Conservation (phyloP, 2,888 invertebrate genomes). For the Muscina levida region DNA sequence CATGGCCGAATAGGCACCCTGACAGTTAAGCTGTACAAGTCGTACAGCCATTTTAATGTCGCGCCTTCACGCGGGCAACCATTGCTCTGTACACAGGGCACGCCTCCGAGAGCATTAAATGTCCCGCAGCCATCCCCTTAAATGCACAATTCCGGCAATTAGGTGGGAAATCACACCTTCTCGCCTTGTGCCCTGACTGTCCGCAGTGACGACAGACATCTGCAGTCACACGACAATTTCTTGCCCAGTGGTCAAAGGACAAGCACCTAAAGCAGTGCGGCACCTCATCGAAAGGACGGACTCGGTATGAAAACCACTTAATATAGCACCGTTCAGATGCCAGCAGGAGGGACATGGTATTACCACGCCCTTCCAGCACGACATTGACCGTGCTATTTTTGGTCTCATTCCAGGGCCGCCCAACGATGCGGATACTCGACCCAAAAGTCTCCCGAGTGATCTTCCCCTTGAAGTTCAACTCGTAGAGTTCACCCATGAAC, state of each 20-base stretch:
- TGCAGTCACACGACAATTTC: conserved; percentile 39
- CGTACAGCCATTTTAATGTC: not conserved
- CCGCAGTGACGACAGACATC: conserved; percentile 50
- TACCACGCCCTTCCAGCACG: conserved; percentile 20
- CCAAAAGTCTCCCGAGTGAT: conserved; percentile 14
- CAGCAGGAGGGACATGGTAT: not conserved
- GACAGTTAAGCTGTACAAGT: not conserved
- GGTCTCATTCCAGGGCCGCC: conserved; percentile 38
- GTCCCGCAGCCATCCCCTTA: conserved; percentile 49
- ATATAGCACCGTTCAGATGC: conserved; percentile 27
- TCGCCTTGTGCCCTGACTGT: conserved; percentile 28
- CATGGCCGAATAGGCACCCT: not conserved
- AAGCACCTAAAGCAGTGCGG: conserved; percentile 52
- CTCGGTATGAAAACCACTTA: conserved; percentile 46
- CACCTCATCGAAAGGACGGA: conserved; percentile 29
- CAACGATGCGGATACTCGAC: conserved; percentile 39
- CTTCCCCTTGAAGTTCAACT: conserved; percentile 20
- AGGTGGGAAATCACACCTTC: conserved; percentile 38
- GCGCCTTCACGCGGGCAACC: not conserved
- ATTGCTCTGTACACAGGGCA: conserved; percentile 42
- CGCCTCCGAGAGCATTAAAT: conserved; percentile 55
- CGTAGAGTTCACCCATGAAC: conserved; percentile 56
- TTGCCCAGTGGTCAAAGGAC: conserved; percentile 54
- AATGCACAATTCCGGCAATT: conserved; percentile 60
- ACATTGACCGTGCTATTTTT: conserved; percentile 19